Conservation (phyloP, 2,797 vertebrate species). For the Gila robusta region DNA sequence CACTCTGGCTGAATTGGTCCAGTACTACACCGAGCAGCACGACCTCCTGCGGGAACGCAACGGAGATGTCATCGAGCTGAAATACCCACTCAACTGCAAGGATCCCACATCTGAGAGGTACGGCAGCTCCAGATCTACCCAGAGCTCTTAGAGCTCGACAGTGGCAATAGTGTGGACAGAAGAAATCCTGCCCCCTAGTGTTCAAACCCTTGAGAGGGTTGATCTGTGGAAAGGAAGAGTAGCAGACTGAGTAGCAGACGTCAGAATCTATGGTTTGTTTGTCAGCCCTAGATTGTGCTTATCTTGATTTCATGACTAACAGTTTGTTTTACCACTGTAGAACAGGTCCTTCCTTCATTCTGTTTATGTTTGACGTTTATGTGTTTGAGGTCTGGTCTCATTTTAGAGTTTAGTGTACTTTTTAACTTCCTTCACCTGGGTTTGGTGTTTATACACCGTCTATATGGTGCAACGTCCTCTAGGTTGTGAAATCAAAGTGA, state of each 20-base stretch:
- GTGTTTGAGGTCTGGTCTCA: slow-evolving; percentile 4
- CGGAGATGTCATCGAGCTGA: slow-evolving; percentile 89
- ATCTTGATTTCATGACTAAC: slow-evolving; percentile 1
- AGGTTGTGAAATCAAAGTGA: background rate
- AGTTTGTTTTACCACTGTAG: background rate
- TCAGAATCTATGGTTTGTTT: slow-evolving; percentile 16
- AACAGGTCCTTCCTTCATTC: slow-evolving; percentile 9
- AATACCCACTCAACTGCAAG: slow-evolving; percentile 91
- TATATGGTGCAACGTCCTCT: background rate
- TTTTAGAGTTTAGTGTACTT: slow-evolving; percentile 31
- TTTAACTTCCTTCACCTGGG: slow-evolving; percentile 23
- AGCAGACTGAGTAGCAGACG: background rate
- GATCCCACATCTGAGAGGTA: slow-evolving; percentile 90
- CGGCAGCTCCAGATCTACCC: background rate
- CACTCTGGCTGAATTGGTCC: slow-evolving; percentile 87
- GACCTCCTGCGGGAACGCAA: slow-evolving; percentile 88
- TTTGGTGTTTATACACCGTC: background rate
- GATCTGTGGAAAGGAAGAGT: background rate
- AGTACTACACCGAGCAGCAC: slow-evolving; percentile 90
- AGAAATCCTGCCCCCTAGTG: slow-evolving; percentile 60
- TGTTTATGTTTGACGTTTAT: slow-evolving; percentile 41
- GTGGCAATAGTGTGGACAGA: slow-evolving; percentile 12
- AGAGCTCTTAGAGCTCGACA: background rate
- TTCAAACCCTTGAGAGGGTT: slow-evolving; percentile 25
- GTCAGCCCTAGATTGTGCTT: slow-evolving; percentile 1